A percentile compares a stretch with the other conserved stretches of the same genome.
These are phyloP conservation scores for Cantharis rufa DNA, from an alignment of 2,888 invertebrate genomes.

Conservation along the genomic window DNA sequence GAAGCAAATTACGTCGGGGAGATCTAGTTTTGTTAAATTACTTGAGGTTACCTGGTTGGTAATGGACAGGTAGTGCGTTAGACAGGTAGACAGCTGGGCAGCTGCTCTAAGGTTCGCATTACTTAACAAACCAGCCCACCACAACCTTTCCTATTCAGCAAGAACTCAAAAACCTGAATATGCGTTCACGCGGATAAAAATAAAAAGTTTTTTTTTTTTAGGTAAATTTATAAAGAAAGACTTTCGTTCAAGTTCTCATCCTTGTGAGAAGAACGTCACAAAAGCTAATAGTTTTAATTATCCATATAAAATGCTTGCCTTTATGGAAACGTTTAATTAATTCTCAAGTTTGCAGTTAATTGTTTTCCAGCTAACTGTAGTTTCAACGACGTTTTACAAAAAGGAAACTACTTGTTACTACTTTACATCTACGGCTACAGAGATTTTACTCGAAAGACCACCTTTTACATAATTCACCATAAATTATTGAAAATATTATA, in stretches of 20 bases:
- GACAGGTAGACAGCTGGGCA: constrained; percentile 36
- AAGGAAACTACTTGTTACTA: not conserved
- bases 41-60: constrained; percentile 13
- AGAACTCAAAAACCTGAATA: not conserved
- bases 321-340: constrained; percentile 19
- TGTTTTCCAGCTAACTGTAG: constrained; percentile 21
- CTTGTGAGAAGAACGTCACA: not conserved
- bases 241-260: not conserved
- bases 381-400: not conserved
- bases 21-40: constrained; percentile 23
- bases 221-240: not conserved
- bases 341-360: constrained; percentile 18
- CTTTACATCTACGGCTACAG: not conserved
- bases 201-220: not conserved
- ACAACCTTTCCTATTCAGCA: constrained; percentile 4
- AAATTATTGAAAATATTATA: not conserved
- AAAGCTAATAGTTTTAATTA: constrained; percentile 14
- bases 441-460: not conserved
- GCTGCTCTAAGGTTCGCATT: constrained; percentile 31
- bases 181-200: not conserved
- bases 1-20: constrained; percentile 10
- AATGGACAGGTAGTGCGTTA: constrained; percentile 30
- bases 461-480: not conserved
- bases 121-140: constrained; percentile 18
- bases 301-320: constrained; percentile 8